Base-by-base conservation (phyloP, 2,797 vertebrate genomes). In the Heteromormyrus szaboi region DNA sequence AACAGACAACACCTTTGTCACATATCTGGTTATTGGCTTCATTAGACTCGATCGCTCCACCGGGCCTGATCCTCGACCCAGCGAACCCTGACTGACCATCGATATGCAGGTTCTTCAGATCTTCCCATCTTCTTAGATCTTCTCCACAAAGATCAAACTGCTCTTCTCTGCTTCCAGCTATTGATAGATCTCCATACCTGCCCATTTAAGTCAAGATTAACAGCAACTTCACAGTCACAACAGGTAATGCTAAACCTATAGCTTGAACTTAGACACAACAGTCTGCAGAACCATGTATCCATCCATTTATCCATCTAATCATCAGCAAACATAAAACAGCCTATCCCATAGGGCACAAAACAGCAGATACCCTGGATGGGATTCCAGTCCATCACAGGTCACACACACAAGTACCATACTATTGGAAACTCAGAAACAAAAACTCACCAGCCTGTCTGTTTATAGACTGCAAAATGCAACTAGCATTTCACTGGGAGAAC, bases 1-100 rank as follows among this genome's bases (percentile, higher is more conserved):
- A 81, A 81, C 33, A 19, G 9, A 51, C 1, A 2, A n/a, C 46
- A 50, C 83, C 46, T 50, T 12, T 2, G 12, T 50, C 44, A 85
- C 22, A 92, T 92, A 94, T 93, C 90, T 88, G 84, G 91, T 93
- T 90, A 88, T 89, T 90, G 91, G 91, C 65, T 90, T 90, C 90
- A 90, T 92, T 90, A 88, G 88, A 89, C 88, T 87, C 72, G 81
- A 89, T 91, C 89, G 90, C 90, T 91, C 37, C 72, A 79, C 37
- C 1, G 17, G 22, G 76, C 86, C 88, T 91, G 91, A 92, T 89
- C 84, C 44, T 48, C 65, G 19, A 68, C 50, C 85, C 59, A 19
- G 48, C 51, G n/a, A 85, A 33, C 37, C 90, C 50, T 54, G 72
- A 89, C 56, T 88, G 89, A 88, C 14, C 89, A 48, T 53, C 37